These are phyloP conservation scores for Phaonia tiefii DNA, from an alignment of 2,888 invertebrate species.

Conservation along the genomic window DNA sequence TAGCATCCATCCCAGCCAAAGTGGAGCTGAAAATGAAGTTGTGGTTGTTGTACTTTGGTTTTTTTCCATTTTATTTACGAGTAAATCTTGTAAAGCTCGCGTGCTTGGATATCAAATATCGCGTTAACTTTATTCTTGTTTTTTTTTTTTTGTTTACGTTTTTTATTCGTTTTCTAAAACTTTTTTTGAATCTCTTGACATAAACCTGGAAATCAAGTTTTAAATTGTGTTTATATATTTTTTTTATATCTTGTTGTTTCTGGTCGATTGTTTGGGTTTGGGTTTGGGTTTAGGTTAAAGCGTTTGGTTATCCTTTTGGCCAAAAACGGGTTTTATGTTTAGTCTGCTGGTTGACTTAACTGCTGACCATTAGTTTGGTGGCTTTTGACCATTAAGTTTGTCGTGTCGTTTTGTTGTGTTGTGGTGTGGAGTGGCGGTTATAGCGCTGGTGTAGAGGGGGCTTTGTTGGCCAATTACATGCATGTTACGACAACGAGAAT, in stretches of 20 bases:
- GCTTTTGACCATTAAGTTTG: constrained; percentile 20
- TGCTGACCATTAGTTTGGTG: constrained; percentile 53
- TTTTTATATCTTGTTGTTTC: constrained; percentile 26
- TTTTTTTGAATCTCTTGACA: constrained; percentile 46
- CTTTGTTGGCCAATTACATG: constrained; percentile 22
- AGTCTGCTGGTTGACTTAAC: neutral
- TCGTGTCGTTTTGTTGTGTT: constrained; percentile 13
- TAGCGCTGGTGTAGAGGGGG: neutral
- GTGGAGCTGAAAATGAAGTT: constrained; percentile 33
- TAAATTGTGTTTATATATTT: constrained; percentile 31
- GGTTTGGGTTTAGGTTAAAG: neutral
- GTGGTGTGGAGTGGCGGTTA: constrained; percentile 22
- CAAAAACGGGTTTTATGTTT: constrained; percentile 57
- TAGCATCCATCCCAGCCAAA: constrained; percentile 20
- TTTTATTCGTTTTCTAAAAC: constrained; percentile 20
- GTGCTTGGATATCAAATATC: constrained; percentile 48
- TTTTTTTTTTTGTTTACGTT: constrained; percentile 46
- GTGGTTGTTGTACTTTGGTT: constrained; percentile 27
- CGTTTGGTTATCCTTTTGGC: constrained; percentile 53
- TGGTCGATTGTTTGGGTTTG: neutral
- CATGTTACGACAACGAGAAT: neutral
- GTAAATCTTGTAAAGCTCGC: constrained; percentile 55
- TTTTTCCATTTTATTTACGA: constrained; percentile 25
- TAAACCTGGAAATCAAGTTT: constrained; percentile 62
- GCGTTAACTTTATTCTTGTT: constrained; percentile 32